phyloP scores from a whole-genome alignment of 2,888 invertebrate species.

The Rotaria macrura region DNA sequence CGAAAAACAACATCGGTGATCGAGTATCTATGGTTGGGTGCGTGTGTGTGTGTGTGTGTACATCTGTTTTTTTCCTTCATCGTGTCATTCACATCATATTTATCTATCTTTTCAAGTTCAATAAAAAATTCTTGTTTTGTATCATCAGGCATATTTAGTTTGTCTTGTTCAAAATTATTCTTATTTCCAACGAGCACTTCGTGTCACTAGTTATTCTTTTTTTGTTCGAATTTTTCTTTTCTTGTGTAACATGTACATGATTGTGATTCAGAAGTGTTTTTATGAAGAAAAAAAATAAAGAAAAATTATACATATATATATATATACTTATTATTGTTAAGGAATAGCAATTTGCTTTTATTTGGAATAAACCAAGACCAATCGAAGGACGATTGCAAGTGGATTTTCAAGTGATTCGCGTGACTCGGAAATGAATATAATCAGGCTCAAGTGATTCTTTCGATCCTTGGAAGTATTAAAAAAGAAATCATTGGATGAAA shows the following conservation, averaged over 20 bases:
- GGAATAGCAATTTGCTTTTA: not conserved
- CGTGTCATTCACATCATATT: not conserved
- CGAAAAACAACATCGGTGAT: not conserved
- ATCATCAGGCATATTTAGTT: not conserved
- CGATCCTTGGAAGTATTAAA: too few relatives aligned
- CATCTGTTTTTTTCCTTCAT: not conserved
- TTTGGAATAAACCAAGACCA: not conserved
- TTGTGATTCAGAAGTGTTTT: not conserved
- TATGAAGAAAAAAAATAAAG: not conserved
- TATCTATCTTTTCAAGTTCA: not conserved
- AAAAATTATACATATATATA: not conserved
- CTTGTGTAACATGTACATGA: not conserved
- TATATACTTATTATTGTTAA: not conserved
- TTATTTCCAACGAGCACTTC: not conserved
- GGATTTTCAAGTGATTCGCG: not conserved
- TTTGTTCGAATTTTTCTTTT: not conserved
- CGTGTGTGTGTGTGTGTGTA: not conserved
- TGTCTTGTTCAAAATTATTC: not conserved
- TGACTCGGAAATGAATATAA: not conserved
- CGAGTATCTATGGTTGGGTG: not conserved
- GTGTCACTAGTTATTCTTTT: not conserved
- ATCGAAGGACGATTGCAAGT: not conserved
- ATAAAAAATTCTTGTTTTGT: not conserved
- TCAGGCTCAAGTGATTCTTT: not conserved
- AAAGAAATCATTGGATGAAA: too few relatives aligned